Evolutionary conservation across 2,797 vertebrate species (phyloP), one percentile per base, ranked within the genome.

Genomic region (Scleropages formosus): DNA sequence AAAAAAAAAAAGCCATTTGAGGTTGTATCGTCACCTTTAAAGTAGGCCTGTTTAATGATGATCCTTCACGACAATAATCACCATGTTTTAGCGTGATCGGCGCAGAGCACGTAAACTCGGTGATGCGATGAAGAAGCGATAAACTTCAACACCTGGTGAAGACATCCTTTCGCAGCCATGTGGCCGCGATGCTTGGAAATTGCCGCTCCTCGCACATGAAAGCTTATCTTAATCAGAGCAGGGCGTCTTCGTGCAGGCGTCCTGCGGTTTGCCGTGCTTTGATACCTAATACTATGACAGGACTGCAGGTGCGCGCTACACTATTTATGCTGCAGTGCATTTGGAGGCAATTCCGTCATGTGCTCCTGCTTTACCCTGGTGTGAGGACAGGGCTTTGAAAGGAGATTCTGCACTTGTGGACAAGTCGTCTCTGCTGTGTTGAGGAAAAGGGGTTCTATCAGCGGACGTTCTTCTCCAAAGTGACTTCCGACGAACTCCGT

Each of bases 11-110:
- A 72, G 80, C 85, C 88, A 89, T 89, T 60, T 89, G 90, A 93
- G 85, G 81, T 82, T 81, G 85, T 86, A 87, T 81, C 74, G 86
- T 85, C 82, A 83, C 85, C 84, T 85, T 88, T 82, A 85, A 83
- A 84, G 68, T 75, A 24, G 68, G 61, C 74, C 73, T 77, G 82
- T 84, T 89, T 87, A 82, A 89, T 74, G 73, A 67, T 80, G 80
- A 79, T 80, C 78, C 61, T 79, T 90, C 83, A 82, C 82, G 31
- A 87, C 85, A 83, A 84, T 88, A 87, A 90, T 84, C 76, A 56
- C 24, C 70, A 72, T 70, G 56, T n/a, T 60, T 56, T 39, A 59
- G 8, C 3, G 20, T 10, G 26, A 56, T 44, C 70, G 26, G 24
- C 15, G 9, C n/a, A 56, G 56, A 68, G 22, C 49, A 39, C 22